Base-by-base conservation (phyloP, 2,888 invertebrate species). In the Sphecodes monilicornis region DNA sequence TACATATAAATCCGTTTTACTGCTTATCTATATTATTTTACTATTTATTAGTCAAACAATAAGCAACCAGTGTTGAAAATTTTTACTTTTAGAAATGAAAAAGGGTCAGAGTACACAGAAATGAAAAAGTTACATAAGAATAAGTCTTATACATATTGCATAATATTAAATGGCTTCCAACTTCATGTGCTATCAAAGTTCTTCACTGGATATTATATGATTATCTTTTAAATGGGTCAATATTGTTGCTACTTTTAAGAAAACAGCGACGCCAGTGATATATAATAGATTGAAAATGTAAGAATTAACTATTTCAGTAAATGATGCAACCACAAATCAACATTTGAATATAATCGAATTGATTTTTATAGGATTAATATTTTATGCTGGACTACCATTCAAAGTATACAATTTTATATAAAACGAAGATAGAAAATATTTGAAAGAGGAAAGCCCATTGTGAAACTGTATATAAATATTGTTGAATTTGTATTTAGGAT, bases 131-230 rank as follows among this genome's bases (percentile, higher is more conserved):
- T 86, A 80, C 16, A 64, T 80, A 86, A 86, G 71, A 85, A 75
- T 72, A 72, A 76, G 73, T 81, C 82, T 50, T 80, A 79, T 70
- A 57, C 26, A 64, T 76, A 76, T 85, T 81, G 76, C 81, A 82
- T 86, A 85, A 86, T 82, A 76, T 81, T 79, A 87, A 81, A 80
- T 87, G 87, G 85, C 87, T 88, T 87, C 85, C 89, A 87, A 85
- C 75, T 87, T 76, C 64, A 82, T 75, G 73, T 89, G 80, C 60
- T 81, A 74, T 81, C 68, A 79, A 43, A 57, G n/a, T 71, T 76
- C 71, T 84, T 83, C 73, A 16, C 41, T 75, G 76, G 39, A 57
- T 78, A 39, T 70, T 76, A 39, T 54, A 57, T 18, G 60, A 70
- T 66, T 71, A 32, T 57, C 29, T 75, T 76, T 77, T 82, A 77